Evolutionary conservation across 1,140 invertebrate species (phyloP), one percentile per base, ranked within the genome.

Genomic region (Formica selysi): DNA sequence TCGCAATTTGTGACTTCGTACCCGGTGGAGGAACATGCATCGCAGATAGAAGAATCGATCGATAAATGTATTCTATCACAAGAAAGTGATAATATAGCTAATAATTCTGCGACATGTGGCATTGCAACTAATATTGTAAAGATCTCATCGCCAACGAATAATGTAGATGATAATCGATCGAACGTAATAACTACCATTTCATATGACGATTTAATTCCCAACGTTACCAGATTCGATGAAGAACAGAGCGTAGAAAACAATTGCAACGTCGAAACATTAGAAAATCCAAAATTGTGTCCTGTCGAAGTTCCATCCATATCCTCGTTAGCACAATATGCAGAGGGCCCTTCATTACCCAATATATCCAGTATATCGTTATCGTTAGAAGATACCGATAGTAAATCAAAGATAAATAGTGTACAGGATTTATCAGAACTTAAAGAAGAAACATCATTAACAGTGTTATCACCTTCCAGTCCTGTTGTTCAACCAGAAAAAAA

Each of bases 361-460:
- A 32, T 89, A 74, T 26, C 87, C n/a, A 71, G 22, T 10, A 0
- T 79, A 62, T 57, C 87, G 2, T 38, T 59, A 1, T n/a, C 71
- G 7, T 29, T 44, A 41, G 32, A 51, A 48, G 57, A 71, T 54
- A 84, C 70, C 16, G 68, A 51, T 3, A 11, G 0, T 7, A 73
- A 73, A 22, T 16, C 26, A 2, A 54, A 10, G 10, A 71, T 62
- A 32, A 65, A 11, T 19, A 62, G 19, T 5, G 7, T 19, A 16
- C 19, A 13, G 0, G 54, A 61, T 26, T 22, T 32, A 16, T 13
- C 13, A 3, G 41, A 78, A 4, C 0, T 19, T 76, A 38, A n/a
- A 6, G 68, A 51, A 11, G 32, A 57, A 8, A 8, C 10, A 1
- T 26, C 29, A 11, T 5, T 16, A 11, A 54, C 13, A 4, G 68